These are phyloP conservation scores for Colletes gigas DNA, from an alignment of 1,140 invertebrate genomes.

Conservation along the genomic window DNA sequence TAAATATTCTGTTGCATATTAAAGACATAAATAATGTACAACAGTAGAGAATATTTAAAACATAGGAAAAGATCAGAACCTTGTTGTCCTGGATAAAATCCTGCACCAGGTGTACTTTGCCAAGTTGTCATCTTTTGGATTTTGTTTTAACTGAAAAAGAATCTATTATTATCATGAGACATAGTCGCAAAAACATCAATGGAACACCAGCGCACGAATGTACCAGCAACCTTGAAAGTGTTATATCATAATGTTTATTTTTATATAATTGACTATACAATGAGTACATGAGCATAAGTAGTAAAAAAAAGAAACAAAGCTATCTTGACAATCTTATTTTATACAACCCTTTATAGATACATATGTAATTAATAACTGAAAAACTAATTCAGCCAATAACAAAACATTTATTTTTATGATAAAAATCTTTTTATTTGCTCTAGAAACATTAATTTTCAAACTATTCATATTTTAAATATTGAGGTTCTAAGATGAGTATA, in stretches of 20 bases:
- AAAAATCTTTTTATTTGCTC: too few species aligned
- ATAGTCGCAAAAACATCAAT: constrained; percentile 14
- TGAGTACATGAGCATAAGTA: not conserved
- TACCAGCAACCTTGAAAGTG: constrained; percentile 36
- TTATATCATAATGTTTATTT: not conserved
- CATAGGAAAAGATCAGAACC: constrained; percentile 70
- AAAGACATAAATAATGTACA: constrained; percentile 16
- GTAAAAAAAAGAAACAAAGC: too few species aligned
- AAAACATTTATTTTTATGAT: constrained; percentile 1
- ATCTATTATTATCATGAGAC: constrained; percentile 66
- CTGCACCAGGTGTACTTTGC: constrained; percentile 74
- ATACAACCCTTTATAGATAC: not conserved
- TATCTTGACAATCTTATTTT: not conserved
- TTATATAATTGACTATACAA: not conserved
- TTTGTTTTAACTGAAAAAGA: constrained; percentile 74
- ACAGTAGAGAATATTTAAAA: constrained; percentile 37
- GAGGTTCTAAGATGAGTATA: not conserved
- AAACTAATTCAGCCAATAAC: not conserved
- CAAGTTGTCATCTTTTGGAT: constrained; percentile 76
- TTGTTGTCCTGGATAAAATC: constrained; percentile 76
- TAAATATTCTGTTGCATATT: constrained; percentile 18
- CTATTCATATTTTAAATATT: not conserved
- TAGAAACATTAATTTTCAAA: not conserved
- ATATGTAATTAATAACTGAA: not conserved
- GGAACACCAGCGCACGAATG: constrained; percentile 41